Conservation (phyloP, 2,888 invertebrate genomes). For the Cantharis rustica region DNA sequence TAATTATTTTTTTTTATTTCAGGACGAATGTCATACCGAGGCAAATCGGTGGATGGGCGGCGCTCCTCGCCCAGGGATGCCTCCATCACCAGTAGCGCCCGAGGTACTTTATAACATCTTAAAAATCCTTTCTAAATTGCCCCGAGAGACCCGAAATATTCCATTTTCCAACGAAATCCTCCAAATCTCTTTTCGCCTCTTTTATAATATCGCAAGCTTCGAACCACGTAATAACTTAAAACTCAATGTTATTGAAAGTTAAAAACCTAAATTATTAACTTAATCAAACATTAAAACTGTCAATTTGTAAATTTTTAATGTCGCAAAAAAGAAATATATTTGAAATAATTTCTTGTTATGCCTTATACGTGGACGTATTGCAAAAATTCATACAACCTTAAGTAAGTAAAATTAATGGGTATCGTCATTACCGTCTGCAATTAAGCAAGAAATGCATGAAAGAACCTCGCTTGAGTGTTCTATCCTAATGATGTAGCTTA, state of each 20-base stretch:
- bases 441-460: slow-evolving; percentile 15
- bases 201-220: background rate
- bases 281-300: background rate
- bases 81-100: slow-evolving; percentile 67
- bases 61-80: slow-evolving; percentile 58
- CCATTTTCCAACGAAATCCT: background rate
- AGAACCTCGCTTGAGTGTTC: background rate
- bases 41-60: slow-evolving; percentile 67
- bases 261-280: background rate
- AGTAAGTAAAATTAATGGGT: slow-evolving; percentile 17
- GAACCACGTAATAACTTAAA: background rate
- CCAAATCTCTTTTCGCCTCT: background rate
- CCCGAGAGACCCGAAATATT: background rate
- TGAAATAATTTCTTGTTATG: slow-evolving; percentile 13
- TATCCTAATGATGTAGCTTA: background rate
- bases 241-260: background rate
- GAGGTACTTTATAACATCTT: slow-evolving; percentile 57
- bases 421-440: slow-evolving; percentile 9
- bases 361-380: slow-evolving; percentile 11
- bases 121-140: background rate
- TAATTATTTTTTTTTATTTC: slow-evolving; percentile 53
- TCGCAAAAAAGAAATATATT: background rate
- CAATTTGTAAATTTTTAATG: background rate
- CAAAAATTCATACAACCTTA: slow-evolving; percentile 14
- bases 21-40: slow-evolving; percentile 74